Conservation (phyloP, 2,113 vertebrate genomes). For the Notechis scutatus region DNA sequence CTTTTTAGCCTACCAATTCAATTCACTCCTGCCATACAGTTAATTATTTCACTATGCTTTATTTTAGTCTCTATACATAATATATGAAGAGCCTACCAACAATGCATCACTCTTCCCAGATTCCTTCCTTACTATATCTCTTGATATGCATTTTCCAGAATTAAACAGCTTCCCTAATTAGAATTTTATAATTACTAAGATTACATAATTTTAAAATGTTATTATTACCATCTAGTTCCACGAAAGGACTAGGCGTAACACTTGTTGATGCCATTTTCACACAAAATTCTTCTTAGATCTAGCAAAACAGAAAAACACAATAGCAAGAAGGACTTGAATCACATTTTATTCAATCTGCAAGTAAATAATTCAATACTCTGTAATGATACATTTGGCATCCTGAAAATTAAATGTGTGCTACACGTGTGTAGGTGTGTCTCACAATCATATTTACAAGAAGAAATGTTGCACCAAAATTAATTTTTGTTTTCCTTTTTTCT, state of each 20-base stretch:
- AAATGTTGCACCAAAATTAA: not conserved
- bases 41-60: not conserved
- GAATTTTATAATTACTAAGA: not conserved
- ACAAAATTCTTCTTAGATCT: constrained; percentile 6
- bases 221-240: not conserved
- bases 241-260: not conserved
- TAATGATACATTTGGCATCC: not conserved
- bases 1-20: not conserved
- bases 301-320: not conserved
- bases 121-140: not conserved
- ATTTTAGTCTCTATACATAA: not conserved
- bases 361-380: not conserved
- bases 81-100: not conserved
- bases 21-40: no score
- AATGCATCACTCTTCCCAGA: not conserved
- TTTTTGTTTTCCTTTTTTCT: not conserved
- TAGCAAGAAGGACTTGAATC: not conserved
- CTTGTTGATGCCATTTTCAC: constrained; percentile 3
- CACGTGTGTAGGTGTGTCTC: not conserved
- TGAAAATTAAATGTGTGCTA: not conserved
- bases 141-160: not conserved
- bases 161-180: not conserved
- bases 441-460: not conserved
- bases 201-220: not conserved
- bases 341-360: not conserved